phyloP scores from a whole-genome alignment of 2,888 invertebrate genomes.

The Geotrupes spiniger region DNA sequence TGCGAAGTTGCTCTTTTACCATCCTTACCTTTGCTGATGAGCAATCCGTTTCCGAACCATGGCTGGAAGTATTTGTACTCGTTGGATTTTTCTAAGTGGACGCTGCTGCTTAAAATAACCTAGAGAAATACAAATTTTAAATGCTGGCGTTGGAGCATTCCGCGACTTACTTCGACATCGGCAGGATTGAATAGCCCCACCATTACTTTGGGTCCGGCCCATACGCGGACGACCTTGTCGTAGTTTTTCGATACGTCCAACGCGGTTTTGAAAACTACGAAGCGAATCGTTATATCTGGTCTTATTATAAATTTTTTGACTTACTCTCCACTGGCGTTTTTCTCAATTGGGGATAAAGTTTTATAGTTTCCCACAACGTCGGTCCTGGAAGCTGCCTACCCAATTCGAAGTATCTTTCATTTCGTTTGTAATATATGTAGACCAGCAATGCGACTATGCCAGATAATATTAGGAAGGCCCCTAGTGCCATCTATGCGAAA shows the following conservation, averaged over 20 bases:
- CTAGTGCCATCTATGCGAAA: constrained; percentile 15
- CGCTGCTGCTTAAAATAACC: constrained; percentile 29
- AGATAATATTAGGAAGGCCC: constrained; percentile 10
- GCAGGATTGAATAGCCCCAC: constrained; percentile 29
- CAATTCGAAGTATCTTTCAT: constrained; percentile 18
- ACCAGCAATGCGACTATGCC: constrained; percentile 9
- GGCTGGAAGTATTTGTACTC: constrained; percentile 30
- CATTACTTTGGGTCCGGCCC: constrained; percentile 26
- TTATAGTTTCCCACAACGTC: constrained; percentile 12
- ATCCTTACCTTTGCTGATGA: constrained; percentile 27
- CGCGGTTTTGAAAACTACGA: constrained; percentile 19
- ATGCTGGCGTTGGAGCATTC: too few relatives aligned
- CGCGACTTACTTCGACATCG: constrained; percentile 27
- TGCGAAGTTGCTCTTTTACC: too few relatives aligned
- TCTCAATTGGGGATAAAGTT: constrained; percentile 11
- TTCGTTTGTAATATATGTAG: constrained; percentile 18
- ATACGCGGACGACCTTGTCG: constrained; percentile 25
- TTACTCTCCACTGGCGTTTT: constrained; percentile 19
- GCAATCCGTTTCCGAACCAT: constrained; percentile 32
- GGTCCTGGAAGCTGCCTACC: constrained; percentile 14
- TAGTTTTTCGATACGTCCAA: constrained; percentile 17
- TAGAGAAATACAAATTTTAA: constrained; percentile 14
- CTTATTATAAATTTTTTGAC: too few relatives aligned
- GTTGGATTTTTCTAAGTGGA: constrained; percentile 29
- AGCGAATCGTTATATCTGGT: too few relatives aligned